Percentiles rank a stretch among this genome's conserved stretches.
These are phyloP conservation scores for Erebia palarica DNA, from an alignment of 2,888 invertebrate genomes.

Conservation along the genomic window DNA sequence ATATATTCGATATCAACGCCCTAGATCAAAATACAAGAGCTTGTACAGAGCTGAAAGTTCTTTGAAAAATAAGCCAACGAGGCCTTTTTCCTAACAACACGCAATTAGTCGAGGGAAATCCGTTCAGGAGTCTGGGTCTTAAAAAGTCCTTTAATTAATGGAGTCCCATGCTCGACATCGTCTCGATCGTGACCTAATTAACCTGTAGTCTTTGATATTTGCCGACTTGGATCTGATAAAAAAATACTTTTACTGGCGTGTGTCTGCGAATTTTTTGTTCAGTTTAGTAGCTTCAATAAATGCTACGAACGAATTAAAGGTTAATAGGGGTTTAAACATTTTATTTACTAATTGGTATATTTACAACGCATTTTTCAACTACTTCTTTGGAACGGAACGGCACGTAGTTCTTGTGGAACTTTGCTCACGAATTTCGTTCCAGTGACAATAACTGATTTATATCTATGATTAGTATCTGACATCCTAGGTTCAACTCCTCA, in stretches of 20 bases:
- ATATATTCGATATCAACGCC: not conserved
- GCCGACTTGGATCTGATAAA: conserved; percentile 22
- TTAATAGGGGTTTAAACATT: not conserved
- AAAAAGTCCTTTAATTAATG: conserved; percentile 72
- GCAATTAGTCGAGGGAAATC: conserved; percentile 29
- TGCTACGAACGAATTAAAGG: not conserved
- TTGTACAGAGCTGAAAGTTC: not conserved
- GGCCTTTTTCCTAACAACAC: conserved; percentile 8
- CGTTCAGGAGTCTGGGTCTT: conserved; percentile 54
- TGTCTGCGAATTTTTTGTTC: conserved; percentile 1
- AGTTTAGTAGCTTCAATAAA: not conserved
- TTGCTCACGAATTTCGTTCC: too few relatives aligned
- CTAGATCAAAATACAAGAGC: not conserved
- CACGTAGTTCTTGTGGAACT: too few relatives aligned
- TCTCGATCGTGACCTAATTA: conserved; percentile 74
- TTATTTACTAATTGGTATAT: too few relatives aligned
- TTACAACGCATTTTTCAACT: too few relatives aligned
- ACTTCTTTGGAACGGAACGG: too few relatives aligned
- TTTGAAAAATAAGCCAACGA: not conserved
- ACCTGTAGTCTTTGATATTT: conserved; percentile 33
- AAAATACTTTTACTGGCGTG: conserved; percentile 9
- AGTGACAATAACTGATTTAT: too few relatives aligned
- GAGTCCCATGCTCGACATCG: conserved; percentile 51
- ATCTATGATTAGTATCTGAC: too few relatives aligned
- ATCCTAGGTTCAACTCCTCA: too few relatives aligned